phyloP scores from a whole-genome alignment of 1,140 invertebrate genomes.

The Aphelinus certus region DNA sequence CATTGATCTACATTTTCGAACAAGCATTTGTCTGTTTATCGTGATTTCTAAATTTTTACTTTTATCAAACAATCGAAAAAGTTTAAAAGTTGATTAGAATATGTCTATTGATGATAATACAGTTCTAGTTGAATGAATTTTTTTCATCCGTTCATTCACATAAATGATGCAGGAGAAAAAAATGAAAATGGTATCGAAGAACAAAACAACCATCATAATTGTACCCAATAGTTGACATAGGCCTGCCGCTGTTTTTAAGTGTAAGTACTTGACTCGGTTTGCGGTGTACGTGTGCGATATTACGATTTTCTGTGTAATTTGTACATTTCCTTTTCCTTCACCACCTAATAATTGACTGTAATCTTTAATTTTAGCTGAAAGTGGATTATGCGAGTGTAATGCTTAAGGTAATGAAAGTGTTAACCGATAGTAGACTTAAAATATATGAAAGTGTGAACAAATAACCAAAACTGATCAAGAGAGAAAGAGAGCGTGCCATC shows the following conservation, averaged over 20 bases:
- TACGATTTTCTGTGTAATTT: not conserved
- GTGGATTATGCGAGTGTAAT: not conserved
- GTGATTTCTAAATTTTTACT: no score
- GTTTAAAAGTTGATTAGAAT: no score
- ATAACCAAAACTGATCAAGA: no score
- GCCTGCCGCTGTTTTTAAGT: slow-evolving; percentile 22
- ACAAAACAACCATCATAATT: slow-evolving; percentile 6
- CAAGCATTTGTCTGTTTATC: no score
- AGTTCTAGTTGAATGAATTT: slow-evolving; percentile 9
- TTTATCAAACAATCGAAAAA: no score
- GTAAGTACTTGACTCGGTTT: slow-evolving; percentile 35
- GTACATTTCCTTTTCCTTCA: not conserved
- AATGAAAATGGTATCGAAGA: slow-evolving; percentile 1
- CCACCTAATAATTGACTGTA: slow-evolving; percentile 6
- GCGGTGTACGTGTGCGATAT: slow-evolving; percentile 21
- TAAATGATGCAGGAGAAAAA: not conserved
- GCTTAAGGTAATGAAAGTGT: not conserved
- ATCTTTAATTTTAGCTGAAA: not conserved
- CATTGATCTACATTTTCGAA: no score
- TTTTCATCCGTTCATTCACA: not conserved
- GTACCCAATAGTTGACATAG: not conserved
- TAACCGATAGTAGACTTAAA: not conserved
- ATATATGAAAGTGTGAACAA: not conserved
- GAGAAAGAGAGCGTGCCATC: slow-evolving; percentile 9
- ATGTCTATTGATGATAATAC: not conserved